Evolutionary conservation across 2,888 invertebrate genomes (phyloP).

Genomic region (Drosophila quinaria): DNA sequence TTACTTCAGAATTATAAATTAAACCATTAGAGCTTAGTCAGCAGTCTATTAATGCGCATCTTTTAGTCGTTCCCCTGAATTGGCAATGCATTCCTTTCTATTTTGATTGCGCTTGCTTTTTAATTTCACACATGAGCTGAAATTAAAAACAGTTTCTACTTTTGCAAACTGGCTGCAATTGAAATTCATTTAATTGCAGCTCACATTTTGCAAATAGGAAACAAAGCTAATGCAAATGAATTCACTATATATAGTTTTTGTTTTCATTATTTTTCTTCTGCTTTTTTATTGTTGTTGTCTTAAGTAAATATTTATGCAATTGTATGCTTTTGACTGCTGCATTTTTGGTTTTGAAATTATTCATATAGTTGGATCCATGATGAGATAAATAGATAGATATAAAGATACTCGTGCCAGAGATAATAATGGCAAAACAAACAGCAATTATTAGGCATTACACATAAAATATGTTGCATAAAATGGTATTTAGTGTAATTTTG

Average conservation of each 20-base stretch:
- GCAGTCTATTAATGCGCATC: slow-evolving; percentile 7
- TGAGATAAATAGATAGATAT: neutral
- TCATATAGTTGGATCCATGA: slow-evolving; percentile 15
- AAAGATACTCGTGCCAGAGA: slow-evolving; percentile 26
- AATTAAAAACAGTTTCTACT: slow-evolving; percentile 54
- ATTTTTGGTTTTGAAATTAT: slow-evolving; percentile 23
- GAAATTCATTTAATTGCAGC: slow-evolving; percentile 52
- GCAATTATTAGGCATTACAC: slow-evolving; percentile 63
- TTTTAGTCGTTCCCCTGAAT: neutral
- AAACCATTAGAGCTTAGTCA: no score
- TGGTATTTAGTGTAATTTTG: slow-evolving; percentile 55
- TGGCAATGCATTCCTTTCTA: slow-evolving; percentile 6
- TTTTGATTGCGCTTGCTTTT: slow-evolving; percentile 52
- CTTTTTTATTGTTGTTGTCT: neutral
- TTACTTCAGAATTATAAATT: neutral
- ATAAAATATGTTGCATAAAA: slow-evolving; percentile 71
- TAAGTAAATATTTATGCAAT: slow-evolving; percentile 54
- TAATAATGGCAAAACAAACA: slow-evolving; percentile 50
- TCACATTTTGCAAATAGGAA: slow-evolving; percentile 10
- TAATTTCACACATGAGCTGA: slow-evolving; percentile 73
- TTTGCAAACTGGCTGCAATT: slow-evolving; percentile 42
- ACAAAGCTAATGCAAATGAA: slow-evolving; percentile 8
- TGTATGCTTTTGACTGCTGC: slow-evolving; percentile 30
- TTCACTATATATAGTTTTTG: neutral
- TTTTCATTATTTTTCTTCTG: slow-evolving; percentile 5